Conservation (phyloP, 2,113 vertebrate genomes). For the Grammomys dolichurus region DNA sequence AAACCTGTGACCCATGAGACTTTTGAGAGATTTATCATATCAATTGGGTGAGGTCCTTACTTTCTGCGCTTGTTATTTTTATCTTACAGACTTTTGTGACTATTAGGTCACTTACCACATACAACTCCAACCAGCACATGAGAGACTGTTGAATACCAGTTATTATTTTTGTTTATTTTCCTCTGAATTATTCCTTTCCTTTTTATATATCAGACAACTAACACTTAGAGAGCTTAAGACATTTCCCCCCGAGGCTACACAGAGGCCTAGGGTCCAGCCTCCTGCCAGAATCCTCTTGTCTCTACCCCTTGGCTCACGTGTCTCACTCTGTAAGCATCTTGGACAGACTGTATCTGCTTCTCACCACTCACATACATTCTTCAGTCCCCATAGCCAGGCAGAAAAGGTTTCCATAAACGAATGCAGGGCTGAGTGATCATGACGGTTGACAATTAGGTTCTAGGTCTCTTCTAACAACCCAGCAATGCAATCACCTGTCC, state of each 20-base stretch:
- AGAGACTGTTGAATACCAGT: background rate
- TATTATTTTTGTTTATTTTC: background rate
- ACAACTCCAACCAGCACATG: background rate
- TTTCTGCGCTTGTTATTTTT: background rate
- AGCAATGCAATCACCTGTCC: background rate
- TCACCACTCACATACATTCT: background rate
- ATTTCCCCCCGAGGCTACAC: background rate
- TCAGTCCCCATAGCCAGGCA: background rate
- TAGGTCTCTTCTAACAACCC: background rate
- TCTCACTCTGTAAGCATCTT: background rate
- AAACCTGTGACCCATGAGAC: background rate
- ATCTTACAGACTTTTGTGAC: background rate
- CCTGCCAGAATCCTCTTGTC: background rate
- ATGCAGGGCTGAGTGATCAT: background rate
- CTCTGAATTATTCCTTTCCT: background rate
- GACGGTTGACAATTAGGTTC: background rate
- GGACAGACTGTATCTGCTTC: background rate
- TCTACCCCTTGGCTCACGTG: too few relatives aligned
- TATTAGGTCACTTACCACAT: background rate
- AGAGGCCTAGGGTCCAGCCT: background rate
- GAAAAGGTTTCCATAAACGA: background rate
- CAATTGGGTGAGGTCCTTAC: background rate
- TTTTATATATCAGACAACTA: background rate
- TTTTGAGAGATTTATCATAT: background rate
- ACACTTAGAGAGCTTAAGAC: background rate